Percentiles rank a stretch among this genome's conserved stretches.
Conservation (phyloP, 2,888 invertebrate species). For the Odontocolon sp. region DNA sequence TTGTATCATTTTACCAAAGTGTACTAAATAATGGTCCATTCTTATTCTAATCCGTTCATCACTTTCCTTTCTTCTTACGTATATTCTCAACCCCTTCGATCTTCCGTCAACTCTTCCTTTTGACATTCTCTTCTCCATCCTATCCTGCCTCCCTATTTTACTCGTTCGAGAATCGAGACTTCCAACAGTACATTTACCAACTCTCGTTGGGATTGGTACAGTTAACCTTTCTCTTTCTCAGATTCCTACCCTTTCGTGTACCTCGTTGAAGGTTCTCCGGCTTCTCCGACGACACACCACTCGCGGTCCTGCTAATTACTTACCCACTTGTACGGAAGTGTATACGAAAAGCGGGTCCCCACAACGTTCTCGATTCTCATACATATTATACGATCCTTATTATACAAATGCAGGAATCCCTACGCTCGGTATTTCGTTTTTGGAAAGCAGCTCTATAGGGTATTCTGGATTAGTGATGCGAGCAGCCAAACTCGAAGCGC, state of each 20-base stretch:
- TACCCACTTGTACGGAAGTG: slow-evolving; percentile 61
- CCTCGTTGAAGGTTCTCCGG: background rate
- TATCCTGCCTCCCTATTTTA: slow-evolving; percentile 40
- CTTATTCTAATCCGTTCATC: background rate
- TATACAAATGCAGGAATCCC: no score
- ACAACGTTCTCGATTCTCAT: background rate
- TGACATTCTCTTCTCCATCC: slow-evolving; percentile 35
- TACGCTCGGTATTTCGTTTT: background rate
- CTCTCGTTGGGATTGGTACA: background rate
- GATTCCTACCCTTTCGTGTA: background rate
- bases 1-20: no score
- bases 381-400: background rate
- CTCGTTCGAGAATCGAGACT: slow-evolving; percentile 3
- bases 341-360: background rate
- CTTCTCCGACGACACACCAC: slow-evolving; percentile 58
- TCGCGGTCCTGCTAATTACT: slow-evolving; percentile 67
- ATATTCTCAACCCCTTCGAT: background rate
- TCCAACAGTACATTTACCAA: slow-evolving; percentile 7
- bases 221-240: slow-evolving; percentile 8
- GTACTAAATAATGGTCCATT: no score
- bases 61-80: background rate
- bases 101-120: background rate
- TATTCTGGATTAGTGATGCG: no score
- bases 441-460: no score
- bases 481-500: no score